Conservation (phyloP, 2,113 vertebrate species). For the Motacilla tschutschensis region DNA sequence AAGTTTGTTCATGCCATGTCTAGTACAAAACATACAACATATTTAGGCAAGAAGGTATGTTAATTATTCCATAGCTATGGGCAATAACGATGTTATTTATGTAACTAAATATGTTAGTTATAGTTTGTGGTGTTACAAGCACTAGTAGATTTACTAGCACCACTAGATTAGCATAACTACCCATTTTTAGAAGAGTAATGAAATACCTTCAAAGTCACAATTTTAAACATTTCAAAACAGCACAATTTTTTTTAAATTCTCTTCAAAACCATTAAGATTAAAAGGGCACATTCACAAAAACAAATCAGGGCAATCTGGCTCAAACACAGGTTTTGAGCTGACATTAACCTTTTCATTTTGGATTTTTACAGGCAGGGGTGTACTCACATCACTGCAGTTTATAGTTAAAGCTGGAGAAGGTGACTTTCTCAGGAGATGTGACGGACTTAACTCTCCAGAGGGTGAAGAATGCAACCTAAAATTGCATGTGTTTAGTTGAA, state of each 20-base stretch:
- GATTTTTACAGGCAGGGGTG: not conserved
- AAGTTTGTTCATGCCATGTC: not conserved
- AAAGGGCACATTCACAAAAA: not conserved
- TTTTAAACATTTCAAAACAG: not conserved
- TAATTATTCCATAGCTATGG: not conserved
- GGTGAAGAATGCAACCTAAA: slow-evolving; percentile 85
- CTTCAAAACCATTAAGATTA: not conserved
- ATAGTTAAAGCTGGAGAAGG: slow-evolving; percentile 67
- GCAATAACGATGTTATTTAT: not conserved
- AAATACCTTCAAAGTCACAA: not conserved
- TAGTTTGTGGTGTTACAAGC: not conserved
- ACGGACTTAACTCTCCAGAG: slow-evolving; percentile 80
- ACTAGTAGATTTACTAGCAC: not conserved
- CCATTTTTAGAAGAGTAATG: not conserved
- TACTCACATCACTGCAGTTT: slow-evolving; percentile 79
- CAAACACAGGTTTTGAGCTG: not conserved
- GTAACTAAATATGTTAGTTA: not conserved
- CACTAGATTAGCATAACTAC: not conserved
- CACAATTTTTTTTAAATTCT: not conserved
- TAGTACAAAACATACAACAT: not conserved
- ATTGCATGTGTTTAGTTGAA: not conserved
- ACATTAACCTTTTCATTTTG: not conserved
- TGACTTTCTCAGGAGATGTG: slow-evolving; percentile 74
- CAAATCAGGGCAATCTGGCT: not conserved
- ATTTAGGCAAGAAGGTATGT: not conserved